phyloP scores from a whole-genome alignment of 2,113 vertebrate genomes.

The Ceyx margarethae region DNA sequence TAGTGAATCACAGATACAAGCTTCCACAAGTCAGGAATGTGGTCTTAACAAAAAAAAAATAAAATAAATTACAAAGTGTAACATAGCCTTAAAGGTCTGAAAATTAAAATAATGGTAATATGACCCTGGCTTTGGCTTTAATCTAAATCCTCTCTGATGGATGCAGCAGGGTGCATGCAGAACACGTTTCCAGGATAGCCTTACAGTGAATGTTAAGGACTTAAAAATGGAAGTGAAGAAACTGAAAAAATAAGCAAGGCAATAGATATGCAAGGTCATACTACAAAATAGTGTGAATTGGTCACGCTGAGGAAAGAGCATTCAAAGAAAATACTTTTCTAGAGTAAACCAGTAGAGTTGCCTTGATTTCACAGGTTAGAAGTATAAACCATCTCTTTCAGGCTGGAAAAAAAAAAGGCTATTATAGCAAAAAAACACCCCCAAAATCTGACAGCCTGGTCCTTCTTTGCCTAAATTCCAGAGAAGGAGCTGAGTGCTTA shows the following conservation, averaged over 20 bases:
- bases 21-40: background rate
- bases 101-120: background rate
- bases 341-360: background rate
- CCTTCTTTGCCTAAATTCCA: background rate
- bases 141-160: background rate
- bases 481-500: background rate
- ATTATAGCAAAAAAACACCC: background rate
- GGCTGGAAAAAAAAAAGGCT: background rate
- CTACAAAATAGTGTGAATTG: background rate
- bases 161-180: background rate
- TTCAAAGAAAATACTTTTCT: background rate
- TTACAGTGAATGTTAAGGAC: background rate
- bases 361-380: background rate
- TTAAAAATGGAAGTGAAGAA: background rate
- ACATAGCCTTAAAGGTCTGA: background rate
- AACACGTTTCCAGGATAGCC: background rate
- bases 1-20: background rate
- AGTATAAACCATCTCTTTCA: background rate
- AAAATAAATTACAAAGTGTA: background rate
- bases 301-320: background rate
- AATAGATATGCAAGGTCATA: background rate
- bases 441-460: background rate
- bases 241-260: background rate
- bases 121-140: background rate
- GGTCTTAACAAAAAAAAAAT: background rate